phyloP scores from a whole-genome alignment of 2,888 invertebrate species.

The Synanthedon tipuliformis region DNA sequence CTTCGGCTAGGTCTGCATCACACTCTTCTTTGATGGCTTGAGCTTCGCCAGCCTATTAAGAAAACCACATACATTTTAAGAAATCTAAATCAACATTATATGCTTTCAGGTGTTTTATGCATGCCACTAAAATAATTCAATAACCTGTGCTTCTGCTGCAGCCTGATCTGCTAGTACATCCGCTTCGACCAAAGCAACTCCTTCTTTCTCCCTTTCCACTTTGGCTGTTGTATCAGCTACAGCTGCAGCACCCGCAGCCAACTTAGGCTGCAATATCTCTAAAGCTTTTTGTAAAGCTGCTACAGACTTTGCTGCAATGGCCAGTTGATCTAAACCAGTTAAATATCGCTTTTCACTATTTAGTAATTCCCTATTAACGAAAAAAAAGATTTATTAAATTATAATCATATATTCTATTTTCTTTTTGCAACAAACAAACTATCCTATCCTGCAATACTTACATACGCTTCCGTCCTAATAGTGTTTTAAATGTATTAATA shows the following conservation, averaged over 20 bases:
- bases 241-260: conserved; percentile 86
- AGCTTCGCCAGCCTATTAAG: conserved; percentile 71
- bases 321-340: conserved; percentile 87
- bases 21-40: conserved; percentile 93
- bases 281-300: conserved; percentile 85
- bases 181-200: conserved; percentile 85
- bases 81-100: neutral
- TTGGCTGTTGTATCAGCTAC: conserved; percentile 88
- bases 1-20: conserved; percentile 90
- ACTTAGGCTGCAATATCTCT: conserved; percentile 86
- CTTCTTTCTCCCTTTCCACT: conserved; percentile 88
- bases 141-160: conserved; percentile 80
- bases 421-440: too few relatives aligned
- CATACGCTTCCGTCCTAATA: conserved; percentile 81
- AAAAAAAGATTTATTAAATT: too few relatives aligned
- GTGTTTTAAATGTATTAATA: conserved; percentile 88
- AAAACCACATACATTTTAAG: neutral
- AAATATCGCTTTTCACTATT: conserved; percentile 81
- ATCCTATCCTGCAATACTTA: conserved; percentile 47
- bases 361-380: conserved; percentile 70
- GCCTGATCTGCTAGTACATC: conserved; percentile 84
- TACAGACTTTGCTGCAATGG: conserved; percentile 84
- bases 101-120: too few relatives aligned
- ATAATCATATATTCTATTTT: neutral
- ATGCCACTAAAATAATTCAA: conserved; percentile 10